phyloP scores from a whole-genome alignment of 2,797 vertebrate species.

The Coregonus ussuriensis region DNA sequence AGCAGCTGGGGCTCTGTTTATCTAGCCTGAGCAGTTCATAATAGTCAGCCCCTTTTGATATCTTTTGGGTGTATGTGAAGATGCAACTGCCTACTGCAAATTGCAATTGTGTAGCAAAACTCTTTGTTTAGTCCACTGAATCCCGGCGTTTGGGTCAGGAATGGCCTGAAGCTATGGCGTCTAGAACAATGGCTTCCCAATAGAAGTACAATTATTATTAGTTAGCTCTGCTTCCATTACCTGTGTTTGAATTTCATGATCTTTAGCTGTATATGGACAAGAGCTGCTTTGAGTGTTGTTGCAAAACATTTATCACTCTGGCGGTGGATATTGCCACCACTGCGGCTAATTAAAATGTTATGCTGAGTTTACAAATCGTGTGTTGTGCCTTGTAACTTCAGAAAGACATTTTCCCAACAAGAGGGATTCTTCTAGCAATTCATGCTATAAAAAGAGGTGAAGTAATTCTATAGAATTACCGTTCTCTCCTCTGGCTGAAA shows the following conservation, averaged over 20 bases:
- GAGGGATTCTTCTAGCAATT: neutral
- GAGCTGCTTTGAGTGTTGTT: conserved; percentile 31
- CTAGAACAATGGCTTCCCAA: conserved; percentile 33
- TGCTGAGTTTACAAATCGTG: conserved; percentile 49
- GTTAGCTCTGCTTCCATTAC: conserved; percentile 47
- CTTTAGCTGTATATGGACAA: conserved; percentile 42
- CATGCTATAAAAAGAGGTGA: too few species aligned
- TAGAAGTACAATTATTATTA: conserved; percentile 55
- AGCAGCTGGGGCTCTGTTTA: conserved; percentile 40
- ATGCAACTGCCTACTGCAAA: conserved; percentile 35
- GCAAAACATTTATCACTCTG: conserved; percentile 42
- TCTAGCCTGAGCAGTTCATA: conserved; percentile 43
- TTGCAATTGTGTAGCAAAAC: conserved; percentile 35
- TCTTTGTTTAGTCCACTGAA: conserved; percentile 17
- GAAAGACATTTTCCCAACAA: conserved; percentile 11
- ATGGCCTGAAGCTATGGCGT: conserved; percentile 35
- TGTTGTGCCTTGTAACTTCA: conserved; percentile 19
- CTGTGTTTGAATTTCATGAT: conserved; percentile 61
- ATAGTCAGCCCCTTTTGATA: conserved; percentile 44
- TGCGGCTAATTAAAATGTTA: conserved; percentile 45
- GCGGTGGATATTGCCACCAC: conserved; percentile 32
- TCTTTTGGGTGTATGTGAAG: conserved; percentile 44
- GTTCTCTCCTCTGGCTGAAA: neutral
- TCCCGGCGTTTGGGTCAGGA: conserved; percentile 39
- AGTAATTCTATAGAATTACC: too few species aligned